Percentiles rank a stretch among this genome's conserved stretches.
Conservation (phyloP, 2,113 vertebrate genomes). For the Riparia riparia region DNA sequence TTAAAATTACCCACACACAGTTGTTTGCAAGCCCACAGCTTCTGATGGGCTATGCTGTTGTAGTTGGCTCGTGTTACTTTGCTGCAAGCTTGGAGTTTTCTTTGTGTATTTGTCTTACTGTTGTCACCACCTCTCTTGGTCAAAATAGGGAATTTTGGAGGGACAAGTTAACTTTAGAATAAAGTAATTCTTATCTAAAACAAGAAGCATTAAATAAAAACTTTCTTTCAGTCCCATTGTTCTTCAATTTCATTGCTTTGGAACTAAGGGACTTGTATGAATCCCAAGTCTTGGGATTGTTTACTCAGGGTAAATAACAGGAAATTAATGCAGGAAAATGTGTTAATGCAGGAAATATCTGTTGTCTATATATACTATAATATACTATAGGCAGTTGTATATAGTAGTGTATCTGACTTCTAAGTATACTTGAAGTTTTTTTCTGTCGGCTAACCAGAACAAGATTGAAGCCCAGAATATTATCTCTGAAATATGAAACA, state of each 20-base stretch:
- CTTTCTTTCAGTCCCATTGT: not conserved
- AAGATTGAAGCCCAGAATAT: not conserved
- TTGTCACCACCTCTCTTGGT: not conserved
- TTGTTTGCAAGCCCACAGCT: not conserved
- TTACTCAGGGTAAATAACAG: not conserved
- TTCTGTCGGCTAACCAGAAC: not conserved
- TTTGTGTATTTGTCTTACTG: not conserved
- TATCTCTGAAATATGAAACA: not conserved
- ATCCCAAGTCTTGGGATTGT: not conserved
- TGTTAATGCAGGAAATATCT: not conserved
- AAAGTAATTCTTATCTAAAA: not conserved
- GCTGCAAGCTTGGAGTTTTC: not conserved
- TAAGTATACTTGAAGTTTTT: not conserved
- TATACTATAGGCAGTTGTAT: not conserved
- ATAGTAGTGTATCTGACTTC: not conserved
- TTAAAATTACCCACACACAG: not conserved
- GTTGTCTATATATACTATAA: not conserved
- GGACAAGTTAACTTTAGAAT: not conserved
- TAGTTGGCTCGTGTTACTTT: not conserved
- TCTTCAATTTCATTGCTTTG: not conserved
- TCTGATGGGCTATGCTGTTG: not conserved
- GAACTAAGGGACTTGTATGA: not conserved
- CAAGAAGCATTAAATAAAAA: not conserved
- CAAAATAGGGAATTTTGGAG: not conserved
- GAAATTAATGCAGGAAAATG: not conserved